These are phyloP conservation scores for Rhyacophila brunnea DNA, from an alignment of 1,140 invertebrate species.

Conservation along the genomic window DNA sequence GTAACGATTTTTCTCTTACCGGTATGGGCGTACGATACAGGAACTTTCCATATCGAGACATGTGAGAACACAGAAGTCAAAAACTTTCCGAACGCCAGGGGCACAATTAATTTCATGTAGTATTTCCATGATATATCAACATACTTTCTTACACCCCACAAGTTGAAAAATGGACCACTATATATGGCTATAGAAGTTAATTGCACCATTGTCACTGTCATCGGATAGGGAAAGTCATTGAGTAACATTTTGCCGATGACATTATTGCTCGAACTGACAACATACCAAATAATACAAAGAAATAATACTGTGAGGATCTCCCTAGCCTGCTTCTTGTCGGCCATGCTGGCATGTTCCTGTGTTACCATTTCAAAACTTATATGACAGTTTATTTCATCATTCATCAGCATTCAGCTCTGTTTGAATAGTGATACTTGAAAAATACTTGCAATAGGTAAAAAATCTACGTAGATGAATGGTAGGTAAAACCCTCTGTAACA, in stretches of 20 bases:
- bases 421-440: too few species aligned
- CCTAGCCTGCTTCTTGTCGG: slow-evolving; percentile 51
- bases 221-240: slow-evolving; percentile 89
- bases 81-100: slow-evolving; percentile 91
- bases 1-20: slow-evolving; percentile 60
- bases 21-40: slow-evolving; percentile 96
- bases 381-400: too few species aligned
- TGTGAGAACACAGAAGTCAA: slow-evolving; percentile 89
- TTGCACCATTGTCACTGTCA: slow-evolving; percentile 94
- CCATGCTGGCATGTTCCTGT: slow-evolving; percentile 44
- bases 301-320: slow-evolving; percentile 68
- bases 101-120: slow-evolving; percentile 80
- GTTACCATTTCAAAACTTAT: too few species aligned
- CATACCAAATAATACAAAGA: slow-evolving; percentile 87
- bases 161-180: slow-evolving; percentile 60
- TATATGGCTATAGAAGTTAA: slow-evolving; percentile 80
- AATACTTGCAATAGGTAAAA: too few species aligned
- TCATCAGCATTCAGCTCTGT: too few species aligned
- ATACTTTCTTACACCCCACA: slow-evolving; percentile 60
- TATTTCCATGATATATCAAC: slow-evolving; percentile 70
- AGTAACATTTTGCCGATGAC: slow-evolving; percentile 89
- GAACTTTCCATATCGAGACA: slow-evolving; percentile 97
- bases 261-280: slow-evolving; percentile 85
- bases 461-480: too few species aligned
- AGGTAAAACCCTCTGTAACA: too few species aligned